A percentile compares a stretch with the other conserved stretches of the same genome.
Conservation (phyloP, 2,888 invertebrate genomes). For the Eurytoma adleriae region DNA sequence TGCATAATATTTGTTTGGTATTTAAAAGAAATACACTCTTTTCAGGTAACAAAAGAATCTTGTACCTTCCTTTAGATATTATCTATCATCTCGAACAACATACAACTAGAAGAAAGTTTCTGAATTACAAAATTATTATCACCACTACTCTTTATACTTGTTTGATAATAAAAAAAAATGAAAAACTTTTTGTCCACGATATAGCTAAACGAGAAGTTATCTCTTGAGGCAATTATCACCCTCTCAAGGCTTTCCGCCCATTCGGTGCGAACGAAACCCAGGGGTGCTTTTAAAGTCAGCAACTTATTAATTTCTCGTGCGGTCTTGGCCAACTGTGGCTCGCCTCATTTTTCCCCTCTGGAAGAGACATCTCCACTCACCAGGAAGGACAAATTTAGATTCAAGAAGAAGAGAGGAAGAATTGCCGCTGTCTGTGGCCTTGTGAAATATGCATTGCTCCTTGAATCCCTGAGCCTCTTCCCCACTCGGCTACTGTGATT, state of each 20-base stretch:
- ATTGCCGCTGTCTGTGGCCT: background rate
- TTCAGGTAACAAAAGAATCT: no score
- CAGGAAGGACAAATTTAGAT: slow-evolving; percentile 8
- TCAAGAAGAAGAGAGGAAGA: background rate
- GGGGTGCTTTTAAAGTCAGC: slow-evolving; percentile 19
- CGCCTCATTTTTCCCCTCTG: background rate
- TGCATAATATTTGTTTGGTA: no score
- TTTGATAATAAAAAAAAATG: no score
- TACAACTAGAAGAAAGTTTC: no score
- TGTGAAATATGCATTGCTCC: slow-evolving; percentile 30
- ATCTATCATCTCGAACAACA: no score
- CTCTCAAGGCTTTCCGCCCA: background rate
- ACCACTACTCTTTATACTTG: no score
- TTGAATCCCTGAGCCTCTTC: slow-evolving; percentile 1
- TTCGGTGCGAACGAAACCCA: background rate
- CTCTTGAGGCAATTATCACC: slow-evolving; percentile 20
- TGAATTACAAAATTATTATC: no score
- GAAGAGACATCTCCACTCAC: background rate
- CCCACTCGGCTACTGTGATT: background rate
- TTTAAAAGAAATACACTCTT: no score
- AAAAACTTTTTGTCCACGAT: no score
- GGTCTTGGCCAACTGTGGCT: background rate
- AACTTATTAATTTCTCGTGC: slow-evolving; percentile 34
- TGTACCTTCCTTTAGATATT: no score
- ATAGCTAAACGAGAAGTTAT: background rate